Evolutionary conservation across 2,113 vertebrate species (phyloP).

Genomic region (Clarias batrachus): DNA sequence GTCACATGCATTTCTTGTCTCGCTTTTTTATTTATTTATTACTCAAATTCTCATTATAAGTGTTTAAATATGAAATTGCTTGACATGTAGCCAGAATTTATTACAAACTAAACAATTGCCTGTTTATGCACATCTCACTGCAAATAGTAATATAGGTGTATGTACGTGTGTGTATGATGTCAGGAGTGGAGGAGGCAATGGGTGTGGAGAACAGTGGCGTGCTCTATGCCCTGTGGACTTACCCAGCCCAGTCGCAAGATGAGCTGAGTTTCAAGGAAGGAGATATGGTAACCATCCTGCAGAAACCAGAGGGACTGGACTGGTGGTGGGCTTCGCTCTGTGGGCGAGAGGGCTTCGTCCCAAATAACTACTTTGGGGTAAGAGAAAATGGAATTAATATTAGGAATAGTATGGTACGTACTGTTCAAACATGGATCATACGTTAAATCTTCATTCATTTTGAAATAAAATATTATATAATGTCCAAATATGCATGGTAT

Average conservation of each 20-base stretch:
- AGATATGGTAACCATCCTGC: slow-evolving; percentile 85
- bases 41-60: neutral
- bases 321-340: slow-evolving; percentile 90
- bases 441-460: neutral
- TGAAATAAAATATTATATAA: neutral
- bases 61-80: neutral
- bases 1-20: neutral
- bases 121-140: neutral
- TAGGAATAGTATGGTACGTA: neutral
- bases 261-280: slow-evolving; percentile 87
- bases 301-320: slow-evolving; percentile 75
- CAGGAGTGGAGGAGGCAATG: slow-evolving; percentile 84
- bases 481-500: neutral
- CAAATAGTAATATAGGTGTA: neutral
- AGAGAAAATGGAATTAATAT: slow-evolving; percentile 47
- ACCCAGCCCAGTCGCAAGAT: slow-evolving; percentile 79
- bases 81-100: neutral
- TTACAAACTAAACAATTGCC: neutral
- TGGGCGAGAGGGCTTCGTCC: slow-evolving; percentile 85
- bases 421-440: neutral
- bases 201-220: slow-evolving; percentile 81
- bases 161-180: slow-evolving; percentile 9
- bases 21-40: neutral
- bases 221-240: slow-evolving; percentile 86
- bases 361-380: slow-evolving; percentile 90